phyloP scores from a whole-genome alignment of 2,888 invertebrate genomes.

The Sinohyriopsis cumingii region DNA sequence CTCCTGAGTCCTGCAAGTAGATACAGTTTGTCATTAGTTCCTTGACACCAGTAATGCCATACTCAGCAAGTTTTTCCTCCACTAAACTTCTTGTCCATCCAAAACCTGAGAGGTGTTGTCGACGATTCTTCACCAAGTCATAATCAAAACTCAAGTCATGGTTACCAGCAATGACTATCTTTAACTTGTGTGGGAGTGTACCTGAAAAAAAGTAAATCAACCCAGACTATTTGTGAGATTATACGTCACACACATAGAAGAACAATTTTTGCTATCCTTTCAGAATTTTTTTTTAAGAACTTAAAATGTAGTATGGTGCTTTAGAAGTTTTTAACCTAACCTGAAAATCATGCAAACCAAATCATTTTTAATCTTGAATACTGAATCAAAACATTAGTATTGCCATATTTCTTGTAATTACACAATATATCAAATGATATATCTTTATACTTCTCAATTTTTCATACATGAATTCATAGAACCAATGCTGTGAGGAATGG shows the following conservation, averaged over 20 bases:
- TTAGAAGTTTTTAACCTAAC: too few relatives aligned
- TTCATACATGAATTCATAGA: too few relatives aligned
- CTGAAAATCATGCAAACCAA: too few relatives aligned
- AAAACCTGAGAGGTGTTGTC: slow-evolving; percentile 37
- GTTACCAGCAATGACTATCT: slow-evolving; percentile 89
- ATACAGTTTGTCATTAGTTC: slow-evolving; percentile 83
- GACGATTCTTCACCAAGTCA: slow-evolving; percentile 35
- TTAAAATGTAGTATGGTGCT: too few relatives aligned
- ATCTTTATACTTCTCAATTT: too few relatives aligned
- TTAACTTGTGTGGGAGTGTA: slow-evolving; percentile 82
- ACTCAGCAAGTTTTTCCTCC: slow-evolving; percentile 35
- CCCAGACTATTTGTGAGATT: not conserved
- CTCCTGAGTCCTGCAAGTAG: slow-evolving; percentile 82
- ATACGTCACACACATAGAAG: too few relatives aligned
- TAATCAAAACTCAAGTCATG: slow-evolving; percentile 88
- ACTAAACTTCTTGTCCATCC: slow-evolving; percentile 25
- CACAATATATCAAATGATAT: too few relatives aligned
- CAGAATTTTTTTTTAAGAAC: too few relatives aligned
- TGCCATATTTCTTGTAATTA: too few relatives aligned
- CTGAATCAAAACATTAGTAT: too few relatives aligned
- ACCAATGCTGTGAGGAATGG: too few relatives aligned
- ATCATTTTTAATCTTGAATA: too few relatives aligned
- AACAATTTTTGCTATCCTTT: not conserved
- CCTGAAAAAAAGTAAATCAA: slow-evolving; percentile 70
- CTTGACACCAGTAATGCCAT: slow-evolving; percentile 34